A percentile compares a stretch with the other conserved stretches of the same genome.
Conservation (phyloP, 2,113 vertebrate species). For the Sakesphorus luctuosus region DNA sequence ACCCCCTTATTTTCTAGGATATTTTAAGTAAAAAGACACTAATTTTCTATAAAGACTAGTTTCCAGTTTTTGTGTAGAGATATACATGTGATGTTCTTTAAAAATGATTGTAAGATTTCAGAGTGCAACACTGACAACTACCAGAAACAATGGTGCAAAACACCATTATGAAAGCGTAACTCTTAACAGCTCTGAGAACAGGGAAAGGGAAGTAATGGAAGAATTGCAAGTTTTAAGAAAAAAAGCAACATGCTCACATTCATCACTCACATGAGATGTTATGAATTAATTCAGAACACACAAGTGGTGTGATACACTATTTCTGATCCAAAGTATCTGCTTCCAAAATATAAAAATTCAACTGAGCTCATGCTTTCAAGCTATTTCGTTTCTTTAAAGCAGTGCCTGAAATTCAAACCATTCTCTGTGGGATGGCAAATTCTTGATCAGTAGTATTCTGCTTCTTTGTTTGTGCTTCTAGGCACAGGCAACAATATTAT, state of each 20-base stretch:
- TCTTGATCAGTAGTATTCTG: background rate
- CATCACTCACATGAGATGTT: background rate
- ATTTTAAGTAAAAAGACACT: background rate
- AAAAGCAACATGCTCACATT: background rate
- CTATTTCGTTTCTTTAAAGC: background rate
- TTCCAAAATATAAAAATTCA: background rate
- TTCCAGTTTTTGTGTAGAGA: background rate
- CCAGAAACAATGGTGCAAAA: background rate
- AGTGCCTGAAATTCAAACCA: background rate
- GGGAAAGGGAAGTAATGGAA: background rate
- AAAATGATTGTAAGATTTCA: background rate
- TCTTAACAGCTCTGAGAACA: background rate
- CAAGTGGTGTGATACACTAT: background rate
- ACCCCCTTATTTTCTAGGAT: background rate
- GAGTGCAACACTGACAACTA: rapidly evolving
- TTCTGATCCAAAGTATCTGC: background rate
- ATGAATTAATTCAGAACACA: background rate
- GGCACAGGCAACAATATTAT: background rate
- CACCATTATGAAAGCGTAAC: background rate
- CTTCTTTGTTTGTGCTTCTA: background rate
- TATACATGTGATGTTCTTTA: background rate
- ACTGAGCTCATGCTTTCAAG: background rate
- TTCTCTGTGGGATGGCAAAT: background rate
- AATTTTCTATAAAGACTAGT: background rate
- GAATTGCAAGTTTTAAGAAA: background rate